Evolutionary conservation across 2,888 invertebrate species (phyloP).

Genomic region (Dorcus hopei): DNA sequence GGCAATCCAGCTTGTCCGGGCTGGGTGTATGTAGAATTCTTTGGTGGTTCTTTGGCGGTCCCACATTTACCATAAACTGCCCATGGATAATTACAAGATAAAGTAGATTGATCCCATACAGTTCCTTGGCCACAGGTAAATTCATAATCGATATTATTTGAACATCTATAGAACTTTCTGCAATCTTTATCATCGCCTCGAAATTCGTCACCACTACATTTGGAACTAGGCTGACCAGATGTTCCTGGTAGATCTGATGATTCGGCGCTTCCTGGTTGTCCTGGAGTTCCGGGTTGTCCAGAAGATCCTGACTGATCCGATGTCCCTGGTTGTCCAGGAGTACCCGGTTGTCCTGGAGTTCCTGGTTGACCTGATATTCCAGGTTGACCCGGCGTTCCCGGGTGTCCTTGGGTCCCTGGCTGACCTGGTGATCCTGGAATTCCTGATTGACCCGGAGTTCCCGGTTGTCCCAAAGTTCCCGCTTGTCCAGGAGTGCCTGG

Average conservation of each 20-base stretch:
- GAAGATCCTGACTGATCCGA: slow-evolving; percentile 31
- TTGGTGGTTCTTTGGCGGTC: slow-evolving; percentile 30
- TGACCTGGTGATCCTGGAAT: slow-evolving; percentile 20
- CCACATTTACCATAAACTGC: slow-evolving; percentile 54
- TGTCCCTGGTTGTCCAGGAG: slow-evolving; percentile 40
- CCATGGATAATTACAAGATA: slow-evolving; percentile 71
- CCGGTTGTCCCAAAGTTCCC: no score
- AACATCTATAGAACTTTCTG: slow-evolving; percentile 74
- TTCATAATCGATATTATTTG: slow-evolving; percentile 63
- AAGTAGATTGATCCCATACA: slow-evolving; percentile 68
- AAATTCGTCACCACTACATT: slow-evolving; percentile 54
- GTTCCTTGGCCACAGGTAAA: slow-evolving; percentile 74
- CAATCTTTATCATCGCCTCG: slow-evolving; percentile 67
- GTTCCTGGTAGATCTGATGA: slow-evolving; percentile 12
- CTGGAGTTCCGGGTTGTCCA: slow-evolving; percentile 40
- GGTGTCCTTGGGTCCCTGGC: slow-evolving; percentile 10
- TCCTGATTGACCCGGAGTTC: neutral
- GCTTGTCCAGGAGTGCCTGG: slow-evolving; percentile 9
- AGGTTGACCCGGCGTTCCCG: slow-evolving; percentile 35
- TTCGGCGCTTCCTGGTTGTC: slow-evolving; percentile 8
- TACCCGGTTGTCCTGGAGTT: slow-evolving; percentile 41
- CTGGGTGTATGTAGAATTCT: slow-evolving; percentile 12
- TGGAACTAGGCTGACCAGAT: slow-evolving; percentile 2
- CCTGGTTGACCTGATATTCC: slow-evolving; percentile 39
- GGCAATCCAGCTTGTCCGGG: neutral